phyloP scores from a whole-genome alignment of 2,888 invertebrate genomes.

The Notodromas monacha region DNA sequence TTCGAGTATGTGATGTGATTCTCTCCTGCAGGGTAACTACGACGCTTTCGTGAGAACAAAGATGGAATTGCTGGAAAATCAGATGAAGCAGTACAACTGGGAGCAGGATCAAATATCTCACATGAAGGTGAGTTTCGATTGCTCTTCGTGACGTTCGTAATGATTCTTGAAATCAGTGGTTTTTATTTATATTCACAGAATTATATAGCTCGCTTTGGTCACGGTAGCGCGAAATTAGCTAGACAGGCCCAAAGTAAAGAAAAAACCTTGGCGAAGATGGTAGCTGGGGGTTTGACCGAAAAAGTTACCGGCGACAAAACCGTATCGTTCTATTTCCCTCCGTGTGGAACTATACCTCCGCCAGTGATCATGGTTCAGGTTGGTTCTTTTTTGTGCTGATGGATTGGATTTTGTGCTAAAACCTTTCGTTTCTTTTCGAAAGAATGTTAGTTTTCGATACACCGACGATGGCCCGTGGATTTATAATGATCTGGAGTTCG shows the following conservation, averaged over 20 bases:
- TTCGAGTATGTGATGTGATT: no score
- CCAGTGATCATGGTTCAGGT: constrained; percentile 96
- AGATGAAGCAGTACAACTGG: constrained; percentile 97
- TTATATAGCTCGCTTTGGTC: constrained; percentile 94
- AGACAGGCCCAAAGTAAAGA: constrained; percentile 98
- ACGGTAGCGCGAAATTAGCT: constrained; percentile 91
- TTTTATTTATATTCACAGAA: constrained; percentile 29
- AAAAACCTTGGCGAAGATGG: constrained; percentile 96
- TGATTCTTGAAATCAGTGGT: no score
- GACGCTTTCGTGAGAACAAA: constrained; percentile 81
- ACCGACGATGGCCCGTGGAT: constrained; percentile 54
- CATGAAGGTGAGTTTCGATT: constrained; percentile 43
- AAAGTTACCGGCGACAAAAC: constrained; percentile 66
- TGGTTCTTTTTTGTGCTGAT: constrained; percentile 9
- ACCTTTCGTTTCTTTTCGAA: no score
- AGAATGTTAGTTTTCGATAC: constrained; percentile 85
- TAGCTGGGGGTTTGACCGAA: constrained; percentile 77
- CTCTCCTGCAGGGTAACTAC: constrained; percentile 54
- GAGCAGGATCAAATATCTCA: constrained; percentile 96
- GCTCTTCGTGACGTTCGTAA: no score
- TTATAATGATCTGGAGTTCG: constrained; percentile 89
- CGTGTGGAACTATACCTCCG: constrained; percentile 80
- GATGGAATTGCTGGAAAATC: constrained; percentile 78
- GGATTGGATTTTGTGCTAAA: no score
- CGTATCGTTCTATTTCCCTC: constrained; percentile 76